Conservation (phyloP, 1,140 invertebrate genomes). For the Drosophila auraria region DNA sequence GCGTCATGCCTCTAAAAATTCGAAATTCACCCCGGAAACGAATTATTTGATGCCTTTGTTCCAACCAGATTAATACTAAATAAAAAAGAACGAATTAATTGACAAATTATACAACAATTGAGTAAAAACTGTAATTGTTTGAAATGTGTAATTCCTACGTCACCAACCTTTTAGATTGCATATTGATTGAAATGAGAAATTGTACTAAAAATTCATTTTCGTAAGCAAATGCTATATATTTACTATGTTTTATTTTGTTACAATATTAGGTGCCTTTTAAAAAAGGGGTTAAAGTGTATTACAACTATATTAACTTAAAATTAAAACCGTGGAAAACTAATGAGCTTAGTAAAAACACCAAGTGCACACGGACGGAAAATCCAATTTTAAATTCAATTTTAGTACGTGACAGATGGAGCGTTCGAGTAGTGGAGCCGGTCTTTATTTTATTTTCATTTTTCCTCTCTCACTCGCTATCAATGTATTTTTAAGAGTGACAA, state of each 20-base stretch:
- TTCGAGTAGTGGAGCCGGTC: neutral
- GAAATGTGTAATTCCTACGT: too few relatives aligned
- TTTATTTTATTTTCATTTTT: constrained; percentile 26
- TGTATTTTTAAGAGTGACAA: constrained; percentile 27
- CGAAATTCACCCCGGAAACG: neutral
- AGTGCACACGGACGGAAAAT: neutral
- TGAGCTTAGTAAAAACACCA: neutral
- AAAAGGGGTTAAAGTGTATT: neutral
- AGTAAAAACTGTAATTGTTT: neutral
- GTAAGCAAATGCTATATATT: too few relatives aligned
- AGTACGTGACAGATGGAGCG: constrained; percentile 4
- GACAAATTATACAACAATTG: neutral
- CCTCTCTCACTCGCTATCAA: neutral
- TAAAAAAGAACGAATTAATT: neutral
- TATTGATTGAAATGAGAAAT: too few relatives aligned
- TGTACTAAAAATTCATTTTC: neutral
- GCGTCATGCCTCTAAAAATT: neutral
- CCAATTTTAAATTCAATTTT: constrained; percentile 5
- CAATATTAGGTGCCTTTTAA: too few relatives aligned
- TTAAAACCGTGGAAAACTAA: neutral
- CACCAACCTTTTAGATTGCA: too few relatives aligned
- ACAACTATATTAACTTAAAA: neutral
- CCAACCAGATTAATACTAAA: neutral
- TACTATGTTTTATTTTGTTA: too few relatives aligned
- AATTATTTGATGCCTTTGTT: neutral